These are phyloP conservation scores for Smutsia gigantea DNA, from an alignment of 2,797 vertebrate species.

Conservation along the genomic window DNA sequence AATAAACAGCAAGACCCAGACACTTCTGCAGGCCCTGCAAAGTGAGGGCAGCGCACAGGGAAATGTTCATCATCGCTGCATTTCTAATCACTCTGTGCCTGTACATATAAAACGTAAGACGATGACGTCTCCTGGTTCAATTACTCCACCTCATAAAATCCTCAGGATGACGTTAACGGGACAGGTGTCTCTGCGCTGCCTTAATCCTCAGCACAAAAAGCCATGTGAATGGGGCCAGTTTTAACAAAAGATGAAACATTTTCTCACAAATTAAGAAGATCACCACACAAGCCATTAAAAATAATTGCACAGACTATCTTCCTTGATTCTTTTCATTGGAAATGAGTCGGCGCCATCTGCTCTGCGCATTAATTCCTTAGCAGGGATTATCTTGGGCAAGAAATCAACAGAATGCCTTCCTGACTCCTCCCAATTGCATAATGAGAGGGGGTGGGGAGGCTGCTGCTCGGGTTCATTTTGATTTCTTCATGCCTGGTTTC, in stretches of 20 bases:
- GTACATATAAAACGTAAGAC: neutral
- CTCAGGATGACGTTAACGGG: conserved; percentile 44
- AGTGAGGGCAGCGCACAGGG: neutral
- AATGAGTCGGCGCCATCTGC: conserved; percentile 89
- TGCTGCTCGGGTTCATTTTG: conserved; percentile 80
- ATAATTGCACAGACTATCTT: conserved; percentile 89
- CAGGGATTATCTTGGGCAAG: conserved; percentile 87
- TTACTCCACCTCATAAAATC: neutral
- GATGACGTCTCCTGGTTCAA: neutral
- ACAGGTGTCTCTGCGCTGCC: conserved; percentile 71
- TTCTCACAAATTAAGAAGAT: conserved; percentile 89
- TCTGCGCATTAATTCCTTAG: conserved; percentile 87
- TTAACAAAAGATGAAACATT: conserved; percentile 87
- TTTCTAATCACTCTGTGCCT: neutral
- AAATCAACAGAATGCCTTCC: conserved; percentile 87
- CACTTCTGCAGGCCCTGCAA: neutral
- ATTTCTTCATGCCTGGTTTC: conserved; percentile 83
- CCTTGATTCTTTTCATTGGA: conserved; percentile 87
- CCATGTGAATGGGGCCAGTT: conserved; percentile 76
- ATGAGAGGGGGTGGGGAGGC: conserved; percentile 81
- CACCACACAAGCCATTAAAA: conserved; percentile 88
- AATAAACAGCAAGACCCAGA: neutral
- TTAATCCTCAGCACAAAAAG: conserved; percentile 74
- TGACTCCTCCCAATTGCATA: conserved; percentile 84
- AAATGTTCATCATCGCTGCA: neutral